These are phyloP conservation scores for Dolomedes plantarius DNA, from an alignment of 2,888 invertebrate species.

Conservation along the genomic window DNA sequence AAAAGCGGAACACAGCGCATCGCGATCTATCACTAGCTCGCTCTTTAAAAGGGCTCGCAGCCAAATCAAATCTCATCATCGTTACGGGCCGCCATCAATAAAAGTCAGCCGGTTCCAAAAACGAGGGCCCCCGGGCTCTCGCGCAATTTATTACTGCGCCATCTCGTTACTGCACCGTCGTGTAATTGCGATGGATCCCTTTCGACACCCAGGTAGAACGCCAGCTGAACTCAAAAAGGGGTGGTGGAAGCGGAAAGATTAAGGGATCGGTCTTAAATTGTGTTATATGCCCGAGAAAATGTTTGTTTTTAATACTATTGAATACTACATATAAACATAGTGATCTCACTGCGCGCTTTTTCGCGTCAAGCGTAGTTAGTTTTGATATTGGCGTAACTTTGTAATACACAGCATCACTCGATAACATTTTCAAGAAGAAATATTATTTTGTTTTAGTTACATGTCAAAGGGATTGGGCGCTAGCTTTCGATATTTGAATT, in stretches of 20 bases:
- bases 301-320: no score
- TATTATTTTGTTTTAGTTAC: no score
- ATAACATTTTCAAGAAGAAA: no score
- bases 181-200: constrained; percentile 36
- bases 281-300: no score
- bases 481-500: no score
- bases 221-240: not conserved
- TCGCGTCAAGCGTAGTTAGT: no score
- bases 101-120: constrained; percentile 28
- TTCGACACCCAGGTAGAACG: not conserved
- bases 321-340: no score
- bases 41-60: not conserved
- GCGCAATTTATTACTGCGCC: constrained; percentile 49
- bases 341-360: no score
- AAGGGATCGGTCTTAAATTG: no score
- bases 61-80: constrained; percentile 62
- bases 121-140: constrained; percentile 29
- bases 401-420: no score
- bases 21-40: not conserved
- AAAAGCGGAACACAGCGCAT: not conserved
- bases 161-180: constrained; percentile 33
- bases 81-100: constrained; percentile 57
- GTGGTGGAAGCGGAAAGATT: not conserved
- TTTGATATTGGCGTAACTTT: no score
- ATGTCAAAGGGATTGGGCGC: no score